Evolutionary conservation across 2,888 invertebrate species (phyloP).

Genomic region (Orthosia cruda): DNA sequence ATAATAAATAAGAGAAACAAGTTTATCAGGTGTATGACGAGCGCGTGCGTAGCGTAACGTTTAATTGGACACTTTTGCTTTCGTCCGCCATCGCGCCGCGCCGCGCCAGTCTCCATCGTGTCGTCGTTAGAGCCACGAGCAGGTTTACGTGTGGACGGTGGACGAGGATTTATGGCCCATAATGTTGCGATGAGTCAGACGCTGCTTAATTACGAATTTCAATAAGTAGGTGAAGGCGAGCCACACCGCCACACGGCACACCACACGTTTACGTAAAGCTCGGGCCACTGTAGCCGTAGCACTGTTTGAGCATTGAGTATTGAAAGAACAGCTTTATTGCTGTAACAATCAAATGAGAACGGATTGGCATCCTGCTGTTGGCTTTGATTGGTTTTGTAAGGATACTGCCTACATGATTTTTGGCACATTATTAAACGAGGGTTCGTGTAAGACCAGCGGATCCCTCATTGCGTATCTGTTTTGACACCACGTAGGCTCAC

Average conservation of each 20-base stretch:
- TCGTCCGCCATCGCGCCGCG: conserved; percentile 23
- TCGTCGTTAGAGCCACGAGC: conserved; percentile 47
- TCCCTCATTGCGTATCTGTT: no score
- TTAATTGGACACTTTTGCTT: conserved; percentile 62
- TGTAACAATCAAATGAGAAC: conserved; percentile 48
- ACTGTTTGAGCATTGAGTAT: conserved; percentile 21
- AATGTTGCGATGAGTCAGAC: conserved; percentile 69
- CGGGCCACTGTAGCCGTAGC: conserved; percentile 39
- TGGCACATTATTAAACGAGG: background rate
- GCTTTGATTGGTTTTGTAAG: conserved; percentile 2
- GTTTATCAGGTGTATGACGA: conserved; percentile 17
- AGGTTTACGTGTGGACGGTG: conserved; percentile 52
- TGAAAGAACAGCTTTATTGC: conserved; percentile 31
- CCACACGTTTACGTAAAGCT: conserved; percentile 67
- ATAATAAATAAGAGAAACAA: conserved; percentile 21
- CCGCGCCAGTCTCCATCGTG: background rate
- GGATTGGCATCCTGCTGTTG: conserved; percentile 8
- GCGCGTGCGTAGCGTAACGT: conserved; percentile 26
- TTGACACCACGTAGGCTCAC: no score
- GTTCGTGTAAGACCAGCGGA: no score
- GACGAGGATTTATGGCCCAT: conserved; percentile 61
- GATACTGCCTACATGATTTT: background rate
- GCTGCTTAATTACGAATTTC: conserved; percentile 70
- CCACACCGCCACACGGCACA: conserved; percentile 72
- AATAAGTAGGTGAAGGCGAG: conserved; percentile 85